Conservation (phyloP, 1,140 invertebrate genomes). For the Bursaphelenchus mucronatus region DNA sequence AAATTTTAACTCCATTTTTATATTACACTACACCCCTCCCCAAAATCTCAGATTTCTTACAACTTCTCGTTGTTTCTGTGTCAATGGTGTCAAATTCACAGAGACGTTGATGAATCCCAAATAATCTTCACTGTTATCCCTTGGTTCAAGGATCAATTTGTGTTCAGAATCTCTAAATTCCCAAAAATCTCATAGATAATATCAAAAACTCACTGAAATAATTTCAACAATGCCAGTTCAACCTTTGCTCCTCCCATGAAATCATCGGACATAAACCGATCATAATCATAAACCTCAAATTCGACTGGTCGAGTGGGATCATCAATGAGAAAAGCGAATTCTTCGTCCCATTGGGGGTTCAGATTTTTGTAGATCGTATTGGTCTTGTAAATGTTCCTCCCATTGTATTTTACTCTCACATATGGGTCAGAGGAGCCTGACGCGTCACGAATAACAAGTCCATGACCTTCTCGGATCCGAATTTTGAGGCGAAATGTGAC, state of each 20-base stretch:
- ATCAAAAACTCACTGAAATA: conserved; percentile 68
- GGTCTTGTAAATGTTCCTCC: conserved; percentile 62
- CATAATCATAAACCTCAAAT: conserved; percentile 76
- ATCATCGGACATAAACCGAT: conserved; percentile 92
- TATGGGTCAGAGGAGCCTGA: conserved; percentile 64
- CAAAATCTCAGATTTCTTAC: conserved; percentile 63
- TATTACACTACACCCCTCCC: conserved; percentile 8
- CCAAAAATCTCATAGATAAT: conserved; percentile 2
- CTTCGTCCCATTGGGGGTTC: conserved; percentile 66
- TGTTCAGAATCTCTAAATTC: conserved; percentile 70
- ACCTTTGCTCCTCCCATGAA: conserved; percentile 87
- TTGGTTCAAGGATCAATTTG: conserved; percentile 64
- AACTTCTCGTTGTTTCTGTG: conserved; percentile 87
- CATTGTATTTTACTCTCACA: conserved; percentile 64
- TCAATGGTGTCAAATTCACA: conserved; percentile 77
- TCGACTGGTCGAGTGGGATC: conserved; percentile 40
- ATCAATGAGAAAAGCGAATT: conserved; percentile 61
- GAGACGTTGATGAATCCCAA: conserved; percentile 78
- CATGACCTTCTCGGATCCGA: conserved; percentile 48
- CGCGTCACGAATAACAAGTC: conserved; percentile 52
- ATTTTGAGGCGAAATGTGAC: conserved; percentile 45
- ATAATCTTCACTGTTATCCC: conserved; percentile 65
- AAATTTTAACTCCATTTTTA: conserved; percentile 15
- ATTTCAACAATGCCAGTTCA: conserved; percentile 77
- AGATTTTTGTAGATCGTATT: conserved; percentile 63